Evolutionary conservation across 2,113 vertebrate species (phyloP), one percentile per base, ranked within the genome.

Genomic region (Cebus imitator): DNA sequence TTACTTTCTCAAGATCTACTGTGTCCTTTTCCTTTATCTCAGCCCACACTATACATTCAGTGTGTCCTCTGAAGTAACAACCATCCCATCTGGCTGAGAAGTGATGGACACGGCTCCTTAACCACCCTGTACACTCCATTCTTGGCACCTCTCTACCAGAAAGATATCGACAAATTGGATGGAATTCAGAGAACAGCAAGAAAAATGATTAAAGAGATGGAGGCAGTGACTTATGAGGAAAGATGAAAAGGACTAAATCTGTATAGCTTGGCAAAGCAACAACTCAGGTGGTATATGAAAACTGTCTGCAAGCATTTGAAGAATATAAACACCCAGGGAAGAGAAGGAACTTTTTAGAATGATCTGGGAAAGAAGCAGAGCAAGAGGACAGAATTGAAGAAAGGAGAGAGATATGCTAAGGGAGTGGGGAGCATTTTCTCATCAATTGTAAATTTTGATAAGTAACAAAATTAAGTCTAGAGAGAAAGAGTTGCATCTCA

Each of bases 141-240:
- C 97, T 95, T 97, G 97, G 97, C 97, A 98, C 90, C 66, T 95
- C 58, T 52, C n/a, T 32, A 80, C 84, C 78, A 64, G 64, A 97
- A 97, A 95, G 78, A 97, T 96, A 97, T 79, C 96, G 80, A 88
- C 96, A 98, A 97, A 97, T 97, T 98, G 97, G 95, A 97, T 83
- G 73, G 76, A 85, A 95, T 97, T 98, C 97, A 97, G 92, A 96
- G 87, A 97, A 96, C 72, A 95, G 94, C 52, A 78, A 98, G 96
- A 90, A 96, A 97, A 97, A 97, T 96, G 96, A 97, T 98, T 98
- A 98, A 97, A 98, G 96, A 95, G 87, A 95, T 70, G 80, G 84
- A 97, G 48, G 97, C 96, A 97, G 23, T 96, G 96, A 94, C 92
- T 97, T 97, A 97, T 83, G 90, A 96, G 91, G 79, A 97, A 82